Evolutionary conservation across 2,888 invertebrate genomes (phyloP).

Genomic region (Synanthedon tipuliformis): DNA sequence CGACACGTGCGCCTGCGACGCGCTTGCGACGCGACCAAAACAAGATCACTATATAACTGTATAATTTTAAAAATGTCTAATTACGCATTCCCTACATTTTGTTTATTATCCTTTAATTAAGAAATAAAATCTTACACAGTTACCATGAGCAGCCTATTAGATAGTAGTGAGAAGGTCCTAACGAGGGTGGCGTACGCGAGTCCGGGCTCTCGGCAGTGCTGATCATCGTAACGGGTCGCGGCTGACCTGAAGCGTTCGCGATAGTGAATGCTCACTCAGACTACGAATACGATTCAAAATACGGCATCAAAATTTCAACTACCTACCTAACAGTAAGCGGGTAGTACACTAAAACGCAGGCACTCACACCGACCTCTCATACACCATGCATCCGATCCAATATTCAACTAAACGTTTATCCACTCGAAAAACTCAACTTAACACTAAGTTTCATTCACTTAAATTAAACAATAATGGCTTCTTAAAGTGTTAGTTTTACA

Average conservation of each 20-base stretch:
- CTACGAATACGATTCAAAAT: slow-evolving; percentile 64
- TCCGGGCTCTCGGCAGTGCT: slow-evolving; percentile 9
- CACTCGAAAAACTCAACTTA: slow-evolving; percentile 69
- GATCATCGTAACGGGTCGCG: slow-evolving; percentile 3
- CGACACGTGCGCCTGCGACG: slow-evolving; percentile 4
- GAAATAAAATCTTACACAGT: slow-evolving; percentile 68
- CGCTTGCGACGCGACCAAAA: slow-evolving; percentile 42
- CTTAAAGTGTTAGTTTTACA: slow-evolving; percentile 65
- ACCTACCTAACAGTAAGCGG: slow-evolving; percentile 70
- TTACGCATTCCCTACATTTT: slow-evolving; percentile 68
- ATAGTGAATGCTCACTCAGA: slow-evolving; percentile 57
- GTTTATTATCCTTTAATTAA: slow-evolving; percentile 69
- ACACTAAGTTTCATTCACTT: slow-evolving; percentile 50
- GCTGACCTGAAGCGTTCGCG: slow-evolving; percentile 42
- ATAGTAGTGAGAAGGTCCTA: slow-evolving; percentile 8
- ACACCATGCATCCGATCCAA: slow-evolving; percentile 64
- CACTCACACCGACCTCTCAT: slow-evolving; percentile 66
- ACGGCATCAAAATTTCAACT: slow-evolving; percentile 68
- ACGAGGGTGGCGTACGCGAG: slow-evolving; percentile 3
- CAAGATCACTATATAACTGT: slow-evolving; percentile 65
- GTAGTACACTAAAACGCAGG: slow-evolving; percentile 66
- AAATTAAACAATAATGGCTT: slow-evolving; percentile 67
- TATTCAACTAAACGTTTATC: slow-evolving; percentile 59
- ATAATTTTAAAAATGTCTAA: slow-evolving; percentile 71
- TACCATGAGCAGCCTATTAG: slow-evolving; percentile 69